Evolutionary conservation across 1,140 invertebrate genomes (phyloP), one percentile per base, ranked within the genome.

Genomic region (Drosophila kikkawai): DNA sequence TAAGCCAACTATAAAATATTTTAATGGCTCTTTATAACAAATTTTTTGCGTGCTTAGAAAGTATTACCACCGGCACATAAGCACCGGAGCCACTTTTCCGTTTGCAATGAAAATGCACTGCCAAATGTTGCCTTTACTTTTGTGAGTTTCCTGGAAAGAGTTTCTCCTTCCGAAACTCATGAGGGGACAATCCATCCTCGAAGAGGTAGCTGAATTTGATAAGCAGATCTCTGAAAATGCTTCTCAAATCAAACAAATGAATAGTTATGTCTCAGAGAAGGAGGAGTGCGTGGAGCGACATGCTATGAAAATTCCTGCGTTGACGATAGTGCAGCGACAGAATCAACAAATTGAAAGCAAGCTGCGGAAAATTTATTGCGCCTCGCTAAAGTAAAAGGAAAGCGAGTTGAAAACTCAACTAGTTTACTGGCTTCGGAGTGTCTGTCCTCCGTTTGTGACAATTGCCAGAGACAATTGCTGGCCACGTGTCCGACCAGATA

Each of bases 91-190:
- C 51, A 91, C 82, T 85, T 91, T 88, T 79, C 82, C 82, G 79
- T 80, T 87, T 75, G 71, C 83, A 22, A 64, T 82, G 76, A 74
- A 77, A 80, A 51, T 64, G 78, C 77, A 59, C 70, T 91, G 81
- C 88, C 84, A 91, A 91, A 88, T 91, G 81, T 91, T 91, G 88
- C 84, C 84, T 91, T 91, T 88, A 82, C 88, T 79, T 37, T 80
- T 88, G 88, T 79, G 68, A 80, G 82, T 68, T 91, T 91, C 84
- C 55, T 58, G 44, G 42, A 41, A 29, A 45, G 37, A 55, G 34
- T 60, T 65, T 44, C 57, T 65, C 37, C 26, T 13, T n/a, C 22
- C 19, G 32, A 44, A 13, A 64, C 48, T 45, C 48, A 50, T 67
- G 19, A 51, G 63, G 45, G 60, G 26, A 57, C 41, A 70, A 70